Evolutionary conservation across 2,113 vertebrate species (phyloP).

Genomic region (Brachypodius melanocephalos): DNA sequence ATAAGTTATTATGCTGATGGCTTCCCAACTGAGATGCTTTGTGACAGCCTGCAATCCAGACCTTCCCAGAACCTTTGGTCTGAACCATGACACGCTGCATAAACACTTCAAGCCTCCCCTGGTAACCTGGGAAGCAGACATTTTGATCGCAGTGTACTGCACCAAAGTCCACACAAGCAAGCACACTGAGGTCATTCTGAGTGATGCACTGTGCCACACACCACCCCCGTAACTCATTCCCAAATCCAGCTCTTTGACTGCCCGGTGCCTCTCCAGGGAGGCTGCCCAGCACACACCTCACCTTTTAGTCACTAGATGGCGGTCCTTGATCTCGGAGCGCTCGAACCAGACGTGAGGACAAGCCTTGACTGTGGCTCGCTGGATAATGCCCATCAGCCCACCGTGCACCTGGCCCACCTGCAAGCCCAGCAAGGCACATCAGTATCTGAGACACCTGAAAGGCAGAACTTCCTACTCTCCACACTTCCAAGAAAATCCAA

Average conservation of each 20-base stretch:
- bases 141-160: not conserved
- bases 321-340: constrained; percentile 91
- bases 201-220: not conserved
- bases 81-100: not conserved
- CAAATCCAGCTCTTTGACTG: not conserved
- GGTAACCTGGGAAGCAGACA: not conserved
- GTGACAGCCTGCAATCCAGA: not conserved
- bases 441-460: not conserved
- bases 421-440: not conserved
- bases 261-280: rapidly evolving
- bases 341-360: constrained; percentile 98
- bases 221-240: not conserved
- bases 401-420: constrained; percentile 94
- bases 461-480: not conserved
- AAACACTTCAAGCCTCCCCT: not conserved
- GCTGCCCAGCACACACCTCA: constrained; percentile 20
- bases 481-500: not conserved
- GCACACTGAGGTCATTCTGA: not conserved
- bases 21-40: not conserved
- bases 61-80: not conserved
- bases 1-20: not conserved
- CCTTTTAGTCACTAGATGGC: constrained; percentile 89
- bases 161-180: not conserved
- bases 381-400: constrained; percentile 90
- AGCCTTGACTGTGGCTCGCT: constrained; percentile 88